phyloP scores from a whole-genome alignment of 2,888 invertebrate genomes.

The Yponomeuta malinellus region DNA sequence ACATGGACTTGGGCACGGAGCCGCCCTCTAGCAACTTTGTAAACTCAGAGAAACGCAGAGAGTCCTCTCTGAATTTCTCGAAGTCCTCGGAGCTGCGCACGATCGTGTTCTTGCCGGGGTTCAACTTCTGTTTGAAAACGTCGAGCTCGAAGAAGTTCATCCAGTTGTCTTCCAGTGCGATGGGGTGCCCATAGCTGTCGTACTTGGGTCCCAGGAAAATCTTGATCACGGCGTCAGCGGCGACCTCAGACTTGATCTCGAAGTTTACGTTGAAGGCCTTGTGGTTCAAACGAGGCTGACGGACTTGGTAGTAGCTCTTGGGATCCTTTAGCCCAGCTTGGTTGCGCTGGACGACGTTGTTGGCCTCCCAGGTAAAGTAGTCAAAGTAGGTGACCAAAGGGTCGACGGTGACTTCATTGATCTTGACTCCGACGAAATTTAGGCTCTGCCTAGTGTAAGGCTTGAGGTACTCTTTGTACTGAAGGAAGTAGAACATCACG shows the following conservation, averaged over 20 bases:
- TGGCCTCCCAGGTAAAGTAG: conserved; percentile 49
- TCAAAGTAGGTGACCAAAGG: conserved; percentile 77
- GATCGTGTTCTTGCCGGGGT: conserved; percentile 73
- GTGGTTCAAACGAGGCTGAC: conserved; percentile 70
- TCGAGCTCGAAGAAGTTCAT: conserved; percentile 29
- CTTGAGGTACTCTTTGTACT: conserved; percentile 67
- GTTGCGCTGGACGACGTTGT: conserved; percentile 56
- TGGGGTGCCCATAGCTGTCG: conserved; percentile 64
- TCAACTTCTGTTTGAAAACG: conserved; percentile 60
- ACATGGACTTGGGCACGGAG: conserved; percentile 32
- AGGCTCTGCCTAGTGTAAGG: conserved; percentile 71
- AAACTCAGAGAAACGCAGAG: conserved; percentile 69
- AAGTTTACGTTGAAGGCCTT: conserved; percentile 67
- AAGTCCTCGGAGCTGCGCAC: conserved; percentile 75
- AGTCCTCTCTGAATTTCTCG: conserved; percentile 71
- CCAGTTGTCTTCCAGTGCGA: conserved; percentile 34
- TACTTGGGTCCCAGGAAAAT: conserved; percentile 78
- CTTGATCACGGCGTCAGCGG: conserved; percentile 67
- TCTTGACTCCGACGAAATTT: conserved; percentile 65
- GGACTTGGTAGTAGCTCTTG: conserved; percentile 44
- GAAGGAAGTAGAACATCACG: conserved; percentile 60
- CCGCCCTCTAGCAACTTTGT: conserved; percentile 61
- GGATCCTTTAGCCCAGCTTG: conserved; percentile 34
- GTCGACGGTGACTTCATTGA: conserved; percentile 70
- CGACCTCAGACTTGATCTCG: conserved; percentile 54